phyloP scores from a whole-genome alignment of 2,113 vertebrate species.

The Chaetodon trifascialis region DNA sequence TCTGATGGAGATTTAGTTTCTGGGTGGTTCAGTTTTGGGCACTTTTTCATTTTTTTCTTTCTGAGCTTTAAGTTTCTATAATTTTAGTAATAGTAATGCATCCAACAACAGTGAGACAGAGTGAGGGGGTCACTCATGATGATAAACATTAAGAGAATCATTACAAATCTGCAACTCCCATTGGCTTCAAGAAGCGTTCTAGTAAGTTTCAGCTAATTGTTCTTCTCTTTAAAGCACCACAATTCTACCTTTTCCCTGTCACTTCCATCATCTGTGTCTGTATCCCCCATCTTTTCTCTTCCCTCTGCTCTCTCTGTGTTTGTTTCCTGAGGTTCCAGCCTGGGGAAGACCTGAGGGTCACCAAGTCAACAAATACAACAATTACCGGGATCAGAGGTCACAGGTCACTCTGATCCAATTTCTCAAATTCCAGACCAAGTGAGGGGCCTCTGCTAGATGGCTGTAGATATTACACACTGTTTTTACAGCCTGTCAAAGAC shows the following conservation, averaged over 20 bases:
- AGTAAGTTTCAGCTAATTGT: not conserved
- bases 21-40: no score
- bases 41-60: no score
- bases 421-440: conserved; percentile 12
- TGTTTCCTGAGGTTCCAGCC: conserved; percentile 3
- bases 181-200: not conserved
- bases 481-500: conserved; percentile 17
- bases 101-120: no score
- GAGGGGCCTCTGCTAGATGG: not conserved
- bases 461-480: not conserved
- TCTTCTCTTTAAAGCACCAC: not conserved
- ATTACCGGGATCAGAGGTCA: conserved; percentile 56
- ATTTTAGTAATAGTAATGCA: no score
- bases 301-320: not conserved
- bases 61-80: no score
- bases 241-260: not conserved
- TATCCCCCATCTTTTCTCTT: not conserved
- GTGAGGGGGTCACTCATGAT: no score
- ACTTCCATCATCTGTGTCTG: not conserved
- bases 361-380: conserved; percentile 56
- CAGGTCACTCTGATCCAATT: conserved; percentile 21
- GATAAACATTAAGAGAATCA: no score
- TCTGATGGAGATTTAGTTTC: not conserved
- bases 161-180: no score
- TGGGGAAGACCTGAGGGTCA: not conserved